Base-by-base conservation (phyloP, 2,888 invertebrate genomes). In the Cactoblastis cactorum region DNA sequence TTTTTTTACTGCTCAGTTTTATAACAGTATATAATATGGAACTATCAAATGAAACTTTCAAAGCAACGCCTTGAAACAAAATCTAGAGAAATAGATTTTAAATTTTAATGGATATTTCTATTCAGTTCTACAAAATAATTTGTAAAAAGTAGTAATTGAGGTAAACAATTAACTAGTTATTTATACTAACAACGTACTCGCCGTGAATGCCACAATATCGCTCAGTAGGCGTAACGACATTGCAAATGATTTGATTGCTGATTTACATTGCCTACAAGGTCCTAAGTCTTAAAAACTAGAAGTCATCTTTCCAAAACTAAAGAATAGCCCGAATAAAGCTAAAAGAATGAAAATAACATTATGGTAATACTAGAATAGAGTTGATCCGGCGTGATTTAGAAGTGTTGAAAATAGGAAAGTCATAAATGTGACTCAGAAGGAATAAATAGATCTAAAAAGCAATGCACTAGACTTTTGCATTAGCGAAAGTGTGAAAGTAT, bases 271-370 rank as follows among this genome's bases (percentile, higher is more conserved):
- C 43, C 43, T 24, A 39, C 52, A 52, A 41, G 47, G 51, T 54
- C 49, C 38, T 18, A 45, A 18, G 46, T 12, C 39, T 15, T 22
- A 45, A 22, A 22, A 14, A 35, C 22, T 14, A 35, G 8, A 35
- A 46, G 34, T 35, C 28, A 47, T 33, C 14, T 4, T 22, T 17
- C 3, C 6, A 17, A 22, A 14, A 24, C 19, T 15, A 24, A 37
- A 37, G 8, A 17, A 15, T 17, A 17, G 17, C 17, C 8, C 17
- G 14, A 22, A 32, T 12, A 14, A 41, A 14, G 12, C 41, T 3
- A 14, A 43, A 19, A 12, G 57, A 55, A 74, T 77, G 67, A 72
- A 71, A 70, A 74, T 50, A 64, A 58, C 67, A 71, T 70, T 65
- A 70, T 67, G 64, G 60, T 62, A 64, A 69, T 66, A 19, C 11